These are phyloP conservation scores for Pteruthius melanotis DNA, from an alignment of 2,113 vertebrate species.

Conservation along the genomic window DNA sequence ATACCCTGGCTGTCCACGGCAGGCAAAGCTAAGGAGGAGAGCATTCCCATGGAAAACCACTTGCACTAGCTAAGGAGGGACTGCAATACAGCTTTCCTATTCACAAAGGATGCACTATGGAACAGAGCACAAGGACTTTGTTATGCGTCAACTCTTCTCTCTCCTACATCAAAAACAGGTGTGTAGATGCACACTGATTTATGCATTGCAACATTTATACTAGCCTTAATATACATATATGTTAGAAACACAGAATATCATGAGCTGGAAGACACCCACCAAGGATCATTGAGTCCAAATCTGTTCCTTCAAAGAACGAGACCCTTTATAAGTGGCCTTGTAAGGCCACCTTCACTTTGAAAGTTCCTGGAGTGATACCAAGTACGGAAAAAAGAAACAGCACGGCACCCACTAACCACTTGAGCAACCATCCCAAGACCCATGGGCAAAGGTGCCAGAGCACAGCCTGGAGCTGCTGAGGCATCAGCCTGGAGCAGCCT, in stretches of 20 bases:
- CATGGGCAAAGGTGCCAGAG: fast-evolving
- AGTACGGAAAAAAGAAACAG: not conserved
- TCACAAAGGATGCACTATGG: not conserved
- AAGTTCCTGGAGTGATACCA: not conserved
- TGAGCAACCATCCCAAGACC: not conserved
- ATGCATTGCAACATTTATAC: not conserved
- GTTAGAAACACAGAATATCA: not conserved
- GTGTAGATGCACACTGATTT: not conserved
- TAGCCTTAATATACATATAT: not conserved
- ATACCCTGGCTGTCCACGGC: not conserved
- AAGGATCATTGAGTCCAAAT: fast-evolving
- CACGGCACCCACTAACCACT: not conserved
- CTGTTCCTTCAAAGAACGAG: not conserved
- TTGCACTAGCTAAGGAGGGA: not conserved
- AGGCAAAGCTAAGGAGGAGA: fast-evolving
- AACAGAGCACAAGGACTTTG: not conserved
- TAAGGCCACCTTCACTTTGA: not conserved
- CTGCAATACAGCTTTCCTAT: not conserved
- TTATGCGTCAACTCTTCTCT: not conserved
- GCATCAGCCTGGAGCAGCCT: not conserved
- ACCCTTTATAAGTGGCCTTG: not conserved
- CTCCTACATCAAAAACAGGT: not conserved
- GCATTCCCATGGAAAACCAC: not conserved
- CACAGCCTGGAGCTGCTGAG: not conserved
- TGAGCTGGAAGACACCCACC: not conserved